Evolutionary conservation across 2,113 vertebrate genomes (phyloP), one percentile per base, ranked within the genome.

Genomic region (Podocnemis expansa): DNA sequence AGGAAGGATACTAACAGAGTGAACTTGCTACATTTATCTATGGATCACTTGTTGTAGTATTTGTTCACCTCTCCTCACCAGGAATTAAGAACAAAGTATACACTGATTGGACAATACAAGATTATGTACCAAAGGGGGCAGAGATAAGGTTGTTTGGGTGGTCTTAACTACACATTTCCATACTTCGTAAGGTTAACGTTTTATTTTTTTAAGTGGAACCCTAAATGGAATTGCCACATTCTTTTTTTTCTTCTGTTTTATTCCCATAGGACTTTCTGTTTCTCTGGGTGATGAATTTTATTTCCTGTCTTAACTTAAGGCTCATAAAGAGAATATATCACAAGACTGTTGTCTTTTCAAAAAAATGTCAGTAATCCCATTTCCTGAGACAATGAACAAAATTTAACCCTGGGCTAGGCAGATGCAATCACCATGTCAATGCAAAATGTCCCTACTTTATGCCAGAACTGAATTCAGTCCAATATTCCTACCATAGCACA

Each of bases 401-500:
- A 80, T 91, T 80, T 54, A 82, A 43, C 63, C 49, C 41, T 95
- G 70, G 0, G 1, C 24, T 85, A 87, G 52, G 38, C 94, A 52
- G 89, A 12, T 76, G 60, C 43, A 67, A 91, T 55, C 41, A 10
- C 84, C 91, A 85, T 87, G 78, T 82, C 85, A 13, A 7, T 81
- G 38, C 38, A 81, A 91, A 60, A 8, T 84, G 49, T 87, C 84
- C 6, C 27, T 41, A 24, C 5, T 41, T 90, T 25, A 21, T 47
- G 31, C 79, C 83, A 73, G 78, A 47, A 78, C 43, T 91, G 86
- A 89, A 76, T 95, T 91, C 94, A 82, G 92, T 93, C 82, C 91
- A 60, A 49, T 89, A 51, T 90, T 95, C 45, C 87, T 91, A 90
- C 90, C 95, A 94, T 63, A 55, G 52, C 63, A 91, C 85, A 89